Conservation (phyloP, 2,797 vertebrate genomes). For the Miichthys miiuy region DNA sequence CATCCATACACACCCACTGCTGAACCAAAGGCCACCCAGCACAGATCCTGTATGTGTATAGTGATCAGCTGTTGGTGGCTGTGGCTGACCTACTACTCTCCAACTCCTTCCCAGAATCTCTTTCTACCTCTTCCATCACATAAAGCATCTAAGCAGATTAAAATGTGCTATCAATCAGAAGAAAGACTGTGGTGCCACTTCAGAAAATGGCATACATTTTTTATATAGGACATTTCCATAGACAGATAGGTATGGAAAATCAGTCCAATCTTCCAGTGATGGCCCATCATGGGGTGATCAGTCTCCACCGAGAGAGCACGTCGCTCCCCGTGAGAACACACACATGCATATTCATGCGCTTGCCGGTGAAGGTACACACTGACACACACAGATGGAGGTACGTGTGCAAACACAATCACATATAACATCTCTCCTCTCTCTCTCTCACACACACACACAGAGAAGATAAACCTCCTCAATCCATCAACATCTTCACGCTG, state of each 20-base stretch:
- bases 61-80: constrained; percentile 51
- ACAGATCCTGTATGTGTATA: constrained; percentile 36
- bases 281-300: constrained; percentile 73
- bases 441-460: constrained; percentile 24
- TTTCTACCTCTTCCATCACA: constrained; percentile 50
- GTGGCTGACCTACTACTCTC: constrained; percentile 48
- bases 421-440: constrained; percentile 20
- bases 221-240: constrained; percentile 75
- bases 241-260: constrained; percentile 68
- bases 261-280: constrained; percentile 72
- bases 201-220: constrained; percentile 75
- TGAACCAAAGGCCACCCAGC: constrained; percentile 55
- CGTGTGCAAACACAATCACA: constrained; percentile 52
- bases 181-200: constrained; percentile 67
- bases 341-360: constrained; percentile 64
- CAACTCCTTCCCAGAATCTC: constrained; percentile 44
- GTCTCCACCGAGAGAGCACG: constrained; percentile 64
- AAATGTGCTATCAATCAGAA: constrained; percentile 70
- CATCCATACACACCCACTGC: constrained; percentile 71
- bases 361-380: constrained; percentile 15
- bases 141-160: constrained; percentile 61
- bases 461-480: constrained; percentile 49
- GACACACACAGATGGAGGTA: constrained; percentile 39
- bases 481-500: constrained; percentile 54
- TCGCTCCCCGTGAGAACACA: constrained; percentile 47